Percentiles rank a stretch among this genome's conserved stretches.
Conservation (phyloP, 2,113 vertebrate genomes). For the Labrus mixtus region DNA sequence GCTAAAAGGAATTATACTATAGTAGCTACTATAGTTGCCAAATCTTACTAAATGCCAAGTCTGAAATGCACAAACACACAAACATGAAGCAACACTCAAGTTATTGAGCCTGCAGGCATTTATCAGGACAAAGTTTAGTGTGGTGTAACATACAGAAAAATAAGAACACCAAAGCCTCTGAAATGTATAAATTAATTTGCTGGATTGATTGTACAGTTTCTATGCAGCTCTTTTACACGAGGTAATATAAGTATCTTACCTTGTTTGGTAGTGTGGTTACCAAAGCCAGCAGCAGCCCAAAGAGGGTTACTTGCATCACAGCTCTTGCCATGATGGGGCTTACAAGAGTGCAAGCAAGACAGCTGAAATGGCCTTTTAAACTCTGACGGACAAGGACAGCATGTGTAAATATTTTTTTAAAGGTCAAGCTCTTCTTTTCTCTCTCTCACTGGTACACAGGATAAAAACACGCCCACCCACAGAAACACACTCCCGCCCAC, state of each 20-base stretch:
- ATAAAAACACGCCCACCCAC: background rate
- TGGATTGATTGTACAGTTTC: no score
- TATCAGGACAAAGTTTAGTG: slow-evolving; percentile 16
- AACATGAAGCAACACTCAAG: background rate
- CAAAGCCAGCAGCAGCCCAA: slow-evolving; percentile 62
- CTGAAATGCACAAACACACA: background rate
- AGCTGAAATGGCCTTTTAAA: slow-evolving; percentile 42
- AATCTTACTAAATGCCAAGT: no score
- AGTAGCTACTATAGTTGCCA: background rate
- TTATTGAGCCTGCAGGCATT: background rate
- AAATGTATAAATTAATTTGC: background rate
- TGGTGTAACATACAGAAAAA: slow-evolving; percentile 1
- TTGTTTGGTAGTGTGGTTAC: slow-evolving; percentile 52
- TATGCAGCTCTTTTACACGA: background rate
- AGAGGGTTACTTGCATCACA: slow-evolving; percentile 40
- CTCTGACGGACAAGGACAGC: slow-evolving; percentile 19
- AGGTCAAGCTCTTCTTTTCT: slow-evolving; percentile 17
- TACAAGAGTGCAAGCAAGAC: slow-evolving; percentile 19
- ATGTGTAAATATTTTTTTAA: slow-evolving; percentile 2
- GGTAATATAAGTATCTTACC: slow-evolving; percentile 47
- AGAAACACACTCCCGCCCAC: background rate
- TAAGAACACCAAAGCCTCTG: background rate
- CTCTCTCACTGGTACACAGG: no score
- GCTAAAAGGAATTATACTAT: no score
- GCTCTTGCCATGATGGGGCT: slow-evolving; percentile 55